Conservation (phyloP, 2,888 invertebrate genomes). For the Anagyrus pseudococci region DNA sequence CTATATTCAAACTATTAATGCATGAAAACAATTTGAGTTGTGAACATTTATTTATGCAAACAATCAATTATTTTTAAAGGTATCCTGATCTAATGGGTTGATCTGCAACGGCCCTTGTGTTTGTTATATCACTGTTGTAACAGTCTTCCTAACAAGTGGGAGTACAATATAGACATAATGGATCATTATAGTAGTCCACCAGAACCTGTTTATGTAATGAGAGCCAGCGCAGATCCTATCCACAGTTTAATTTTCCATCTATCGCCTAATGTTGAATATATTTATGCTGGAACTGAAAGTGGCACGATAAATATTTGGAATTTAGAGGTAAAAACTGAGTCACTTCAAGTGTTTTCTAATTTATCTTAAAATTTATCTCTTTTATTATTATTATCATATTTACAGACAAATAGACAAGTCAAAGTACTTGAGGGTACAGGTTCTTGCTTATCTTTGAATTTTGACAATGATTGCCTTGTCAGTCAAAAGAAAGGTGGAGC, state of each 20-base stretch:
- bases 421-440: conserved; percentile 67
- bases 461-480: conserved; percentile 67
- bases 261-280: conserved; percentile 61
- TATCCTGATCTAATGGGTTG: too few relatives aligned
- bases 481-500: conserved; percentile 79
- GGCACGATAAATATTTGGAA: conserved; percentile 82
- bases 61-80: too few relatives aligned
- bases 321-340: conserved; percentile 68
- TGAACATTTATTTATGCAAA: too few relatives aligned
- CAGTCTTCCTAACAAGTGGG: too few relatives aligned
- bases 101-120: too few relatives aligned
- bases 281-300: conserved; percentile 77
- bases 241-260: conserved; percentile 72
- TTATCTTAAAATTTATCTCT: conserved; percentile 2
- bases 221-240: conserved; percentile 75
- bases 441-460: conserved; percentile 69
- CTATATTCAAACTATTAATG: too few relatives aligned
- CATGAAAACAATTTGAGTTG: too few relatives aligned
- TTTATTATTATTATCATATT: too few relatives aligned
- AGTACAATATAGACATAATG: too few relatives aligned
- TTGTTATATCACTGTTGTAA: too few relatives aligned
- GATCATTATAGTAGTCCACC: too few relatives aligned
- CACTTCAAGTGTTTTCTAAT: not conserved
- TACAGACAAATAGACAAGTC: conserved; percentile 75
- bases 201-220: conserved; percentile 78